Evolutionary conservation across 1,140 invertebrate genomes (phyloP).

Genomic region (Pollicipes pollicipes): DNA sequence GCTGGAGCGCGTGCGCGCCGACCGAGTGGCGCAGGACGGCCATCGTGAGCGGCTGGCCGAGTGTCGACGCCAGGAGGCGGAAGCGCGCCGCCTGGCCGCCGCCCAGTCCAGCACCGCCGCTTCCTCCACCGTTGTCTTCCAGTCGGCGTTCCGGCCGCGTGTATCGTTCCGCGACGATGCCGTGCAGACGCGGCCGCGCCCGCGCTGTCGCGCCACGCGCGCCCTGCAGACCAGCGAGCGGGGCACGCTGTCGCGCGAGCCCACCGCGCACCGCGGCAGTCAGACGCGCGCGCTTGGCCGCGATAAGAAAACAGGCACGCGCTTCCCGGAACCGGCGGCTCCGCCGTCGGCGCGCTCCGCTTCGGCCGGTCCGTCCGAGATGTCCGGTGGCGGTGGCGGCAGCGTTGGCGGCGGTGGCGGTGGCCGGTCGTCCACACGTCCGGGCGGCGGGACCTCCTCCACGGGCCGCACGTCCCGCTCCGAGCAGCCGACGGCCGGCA

Average conservation of each 20-base stretch:
- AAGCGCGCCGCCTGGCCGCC: background rate
- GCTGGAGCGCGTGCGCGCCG: background rate
- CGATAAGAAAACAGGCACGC: background rate
- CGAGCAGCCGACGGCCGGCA: background rate
- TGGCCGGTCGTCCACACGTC: too few relatives aligned
- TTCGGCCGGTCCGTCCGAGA: background rate
- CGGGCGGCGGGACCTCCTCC: background rate
- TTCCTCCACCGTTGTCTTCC: background rate
- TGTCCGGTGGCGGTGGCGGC: background rate
- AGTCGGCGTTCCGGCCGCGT: conserved; percentile 2
- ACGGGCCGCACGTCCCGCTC: background rate
- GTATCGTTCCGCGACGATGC: background rate
- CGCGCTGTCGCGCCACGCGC: background rate
- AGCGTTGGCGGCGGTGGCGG: too few relatives aligned
- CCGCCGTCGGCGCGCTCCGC: background rate
- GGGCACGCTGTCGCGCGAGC: background rate
- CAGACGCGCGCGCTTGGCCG: background rate
- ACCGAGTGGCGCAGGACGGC: background rate
- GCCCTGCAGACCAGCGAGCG: background rate
- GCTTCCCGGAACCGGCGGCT: background rate
- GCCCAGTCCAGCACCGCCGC: background rate
- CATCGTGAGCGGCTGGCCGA: background rate
- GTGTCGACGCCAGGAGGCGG: background rate
- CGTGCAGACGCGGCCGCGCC: background rate
- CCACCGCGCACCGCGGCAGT: background rate